Evolutionary conservation across 2,797 vertebrate species (phyloP).

Genomic region (Dermochelys coriacea): DNA sequence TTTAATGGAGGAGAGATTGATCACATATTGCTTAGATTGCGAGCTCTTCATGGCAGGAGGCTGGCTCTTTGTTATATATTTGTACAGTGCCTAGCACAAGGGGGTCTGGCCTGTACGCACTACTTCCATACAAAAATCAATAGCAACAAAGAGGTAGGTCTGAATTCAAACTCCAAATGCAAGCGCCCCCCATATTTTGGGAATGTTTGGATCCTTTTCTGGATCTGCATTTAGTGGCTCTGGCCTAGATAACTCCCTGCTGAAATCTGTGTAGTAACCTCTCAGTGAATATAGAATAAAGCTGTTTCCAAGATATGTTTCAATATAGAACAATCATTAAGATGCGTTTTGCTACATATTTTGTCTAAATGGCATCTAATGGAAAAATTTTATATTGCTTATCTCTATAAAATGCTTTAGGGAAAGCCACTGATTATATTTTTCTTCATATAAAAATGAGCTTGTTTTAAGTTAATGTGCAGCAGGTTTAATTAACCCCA

Average conservation of each 20-base stretch:
- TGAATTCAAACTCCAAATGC: background rate
- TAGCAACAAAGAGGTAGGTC: background rate
- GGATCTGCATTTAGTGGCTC: background rate
- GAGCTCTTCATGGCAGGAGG: background rate
- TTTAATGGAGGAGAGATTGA: background rate
- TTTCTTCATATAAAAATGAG: slow-evolving; percentile 32
- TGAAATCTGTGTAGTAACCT: background rate
- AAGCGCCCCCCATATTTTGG: background rate
- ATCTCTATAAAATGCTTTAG: slow-evolving; percentile 9
- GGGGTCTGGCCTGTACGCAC: background rate
- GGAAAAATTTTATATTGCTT: slow-evolving; percentile 55
- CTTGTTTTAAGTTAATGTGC: background rate
- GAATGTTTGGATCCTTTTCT: background rate
- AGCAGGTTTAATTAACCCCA: background rate
- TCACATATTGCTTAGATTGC: background rate
- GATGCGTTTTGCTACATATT: slow-evolving; percentile 40
- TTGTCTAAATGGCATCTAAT: slow-evolving; percentile 35
- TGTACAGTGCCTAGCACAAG: background rate
- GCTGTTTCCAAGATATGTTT: fast-evolving
- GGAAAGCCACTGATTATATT: background rate
- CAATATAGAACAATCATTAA: background rate
- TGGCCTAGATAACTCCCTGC: background rate
- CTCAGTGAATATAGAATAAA: background rate
- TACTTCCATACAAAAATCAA: background rate
- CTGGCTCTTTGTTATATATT: background rate